A percentile compares a stretch with the other conserved stretches of the same genome.
Evolutionary conservation across 1,140 invertebrate species (phyloP).

Genomic region (Lordiphosa stackelbergi): DNA sequence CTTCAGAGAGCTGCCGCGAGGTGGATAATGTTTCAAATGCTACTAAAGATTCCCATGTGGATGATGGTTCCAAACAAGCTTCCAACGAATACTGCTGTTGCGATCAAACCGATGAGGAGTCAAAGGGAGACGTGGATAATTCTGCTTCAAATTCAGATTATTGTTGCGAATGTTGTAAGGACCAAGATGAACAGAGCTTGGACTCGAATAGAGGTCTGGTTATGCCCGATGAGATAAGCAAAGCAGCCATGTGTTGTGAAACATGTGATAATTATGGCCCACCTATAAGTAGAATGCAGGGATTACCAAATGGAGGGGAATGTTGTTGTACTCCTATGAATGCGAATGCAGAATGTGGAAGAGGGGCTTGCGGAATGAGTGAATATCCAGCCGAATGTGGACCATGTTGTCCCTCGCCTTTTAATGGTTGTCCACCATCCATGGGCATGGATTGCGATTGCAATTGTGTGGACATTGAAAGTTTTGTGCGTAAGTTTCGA

Average conservation of each 20-base stretch:
- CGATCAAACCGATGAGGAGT: background rate
- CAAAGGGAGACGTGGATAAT: background rate
- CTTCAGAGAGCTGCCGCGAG: background rate
- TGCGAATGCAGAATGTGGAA: background rate
- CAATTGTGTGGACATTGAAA: slow-evolving; percentile 19
- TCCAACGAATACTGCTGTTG: too few species aligned
- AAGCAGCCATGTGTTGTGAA: background rate
- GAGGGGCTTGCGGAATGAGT: background rate
- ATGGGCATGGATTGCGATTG: background rate
- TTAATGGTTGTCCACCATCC: background rate
- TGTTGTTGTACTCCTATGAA: background rate
- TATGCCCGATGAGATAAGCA: background rate
- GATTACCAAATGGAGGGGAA: too few species aligned
- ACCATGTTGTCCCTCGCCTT: background rate
- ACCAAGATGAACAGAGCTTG: background rate
- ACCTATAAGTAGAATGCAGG: too few species aligned
- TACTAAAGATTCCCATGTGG: too few species aligned
- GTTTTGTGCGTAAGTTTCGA: slow-evolving; percentile 5
- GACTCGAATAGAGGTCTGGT: background rate
- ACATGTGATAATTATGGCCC: too few species aligned
- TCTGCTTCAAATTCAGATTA: background rate
- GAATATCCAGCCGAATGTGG: background rate
- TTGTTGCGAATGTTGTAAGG: background rate
- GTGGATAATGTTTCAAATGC: too few species aligned
- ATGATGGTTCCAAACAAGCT: too few species aligned